Evolutionary conservation across 2,888 invertebrate species (phyloP).

Genomic region (Tinea semifulvella): DNA sequence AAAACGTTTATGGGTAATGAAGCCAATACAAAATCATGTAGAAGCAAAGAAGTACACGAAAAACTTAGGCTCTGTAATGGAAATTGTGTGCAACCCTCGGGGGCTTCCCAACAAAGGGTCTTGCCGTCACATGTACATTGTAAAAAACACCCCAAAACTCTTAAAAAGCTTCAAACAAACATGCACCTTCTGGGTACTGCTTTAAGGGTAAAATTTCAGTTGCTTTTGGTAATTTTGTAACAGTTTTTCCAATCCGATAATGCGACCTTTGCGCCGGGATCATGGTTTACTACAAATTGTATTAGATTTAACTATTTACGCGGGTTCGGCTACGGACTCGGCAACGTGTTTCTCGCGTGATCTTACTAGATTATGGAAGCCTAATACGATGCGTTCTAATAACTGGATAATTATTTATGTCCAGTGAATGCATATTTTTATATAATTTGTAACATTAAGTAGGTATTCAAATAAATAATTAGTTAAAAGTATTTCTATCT

Average conservation of each 20-base stretch:
- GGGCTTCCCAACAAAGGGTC: conserved; percentile 59
- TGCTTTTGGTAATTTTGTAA: conserved; percentile 40
- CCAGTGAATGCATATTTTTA: too few species aligned
- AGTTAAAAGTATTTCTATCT: too few species aligned
- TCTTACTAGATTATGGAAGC: conserved; percentile 4
- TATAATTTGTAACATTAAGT: too few species aligned
- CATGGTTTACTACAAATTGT: conserved; percentile 68
- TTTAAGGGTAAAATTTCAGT: conserved; percentile 31
- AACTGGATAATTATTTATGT: too few species aligned
- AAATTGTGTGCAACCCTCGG: conserved; percentile 57
- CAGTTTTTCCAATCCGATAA: conserved; percentile 65
- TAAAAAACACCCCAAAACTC: conserved; percentile 56
- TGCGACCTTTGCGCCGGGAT: conserved; percentile 64
- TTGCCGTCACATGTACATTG: conserved; percentile 63
- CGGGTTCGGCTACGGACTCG: conserved; percentile 26
- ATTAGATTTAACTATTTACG: conserved; percentile 65
- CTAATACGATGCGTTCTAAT: not conserved
- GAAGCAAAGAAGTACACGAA: conserved; percentile 43
- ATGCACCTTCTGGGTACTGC: conserved; percentile 34
- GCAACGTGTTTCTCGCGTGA: conserved; percentile 18
- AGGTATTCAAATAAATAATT: too few species aligned
- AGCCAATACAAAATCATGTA: too few species aligned
- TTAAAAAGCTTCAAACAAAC: conserved; percentile 35
- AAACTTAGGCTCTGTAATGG: conserved; percentile 61
- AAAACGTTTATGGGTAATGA: too few species aligned